Evolutionary conservation across 2,113 vertebrate genomes (phyloP).

Genomic region (Hystrix brachyura): DNA sequence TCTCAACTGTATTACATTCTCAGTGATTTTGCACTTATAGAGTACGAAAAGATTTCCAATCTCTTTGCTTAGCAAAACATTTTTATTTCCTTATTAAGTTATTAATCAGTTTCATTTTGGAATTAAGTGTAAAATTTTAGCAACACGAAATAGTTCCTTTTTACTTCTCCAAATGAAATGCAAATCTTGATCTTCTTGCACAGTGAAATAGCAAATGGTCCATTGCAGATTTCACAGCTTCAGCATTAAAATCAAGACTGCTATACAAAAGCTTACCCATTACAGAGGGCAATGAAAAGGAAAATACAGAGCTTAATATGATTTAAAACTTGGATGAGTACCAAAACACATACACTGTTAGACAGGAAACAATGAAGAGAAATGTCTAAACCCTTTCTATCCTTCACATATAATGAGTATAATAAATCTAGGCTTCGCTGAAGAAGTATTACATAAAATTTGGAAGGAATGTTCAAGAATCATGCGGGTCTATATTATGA

Average conservation of each 20-base stretch:
- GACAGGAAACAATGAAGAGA: background rate
- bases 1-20: constrained; percentile 50
- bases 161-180: constrained; percentile 19
- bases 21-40: constrained; percentile 34
- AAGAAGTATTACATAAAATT: constrained; percentile 15
- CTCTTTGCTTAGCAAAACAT: constrained; percentile 37
- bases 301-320: constrained; percentile 21
- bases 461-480: background rate
- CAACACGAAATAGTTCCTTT: constrained; percentile 42
- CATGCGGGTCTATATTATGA: background rate
- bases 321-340: constrained; percentile 38
- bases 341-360: background rate
- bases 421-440: background rate
- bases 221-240: constrained; percentile 40
- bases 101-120: constrained; percentile 34
- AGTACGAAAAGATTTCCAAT: constrained; percentile 26
- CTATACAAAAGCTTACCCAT: background rate
- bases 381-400: background rate
- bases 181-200: constrained; percentile 31
- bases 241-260: background rate
- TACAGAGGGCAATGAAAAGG: constrained; percentile 17
- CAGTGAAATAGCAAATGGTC: constrained; percentile 47
- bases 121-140: constrained; percentile 53
- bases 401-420: background rate
- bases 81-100: constrained; percentile 57